Evolutionary conservation across 1,140 invertebrate genomes (phyloP), one percentile per base, ranked within the genome.

Genomic region (Bombus huntii): DNA sequence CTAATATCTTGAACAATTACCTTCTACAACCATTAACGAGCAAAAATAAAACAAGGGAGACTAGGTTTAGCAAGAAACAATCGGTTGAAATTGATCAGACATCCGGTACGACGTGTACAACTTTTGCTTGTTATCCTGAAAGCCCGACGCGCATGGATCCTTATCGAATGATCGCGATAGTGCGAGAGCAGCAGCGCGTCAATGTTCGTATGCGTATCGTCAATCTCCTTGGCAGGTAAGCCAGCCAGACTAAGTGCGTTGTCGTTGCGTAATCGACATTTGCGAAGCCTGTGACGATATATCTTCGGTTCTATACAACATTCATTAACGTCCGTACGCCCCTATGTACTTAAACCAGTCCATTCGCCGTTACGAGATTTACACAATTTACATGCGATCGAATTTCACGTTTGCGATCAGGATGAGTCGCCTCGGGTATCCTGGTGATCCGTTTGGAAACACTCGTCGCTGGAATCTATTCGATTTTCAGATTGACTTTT

Each of bases 281-380:
- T 18, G n/a, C 76, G 44, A 68, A 62, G 42, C 31, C 66, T 37
- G 65, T 53, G 31, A 44, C 76, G 76, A 87, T 83, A 77, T 77
- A 83, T 87, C 80, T 70, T 65, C 53, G 66, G 47, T 83, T 80
- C 77, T 65, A 71, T 75, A 53, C 57, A 89, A 81, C 88, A 87
- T 89, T 84, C 85, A 87, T 90, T 87, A 90, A 89, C 75, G 81
- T 82, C 77, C 70, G 62, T 77, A 65, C 44, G 42, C 34, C 76
- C 81, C 78, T 28, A 72, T 18, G 34, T 79, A 31, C 42, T 65
- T 39, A 74, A 31, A 68, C 9, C 22, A 4, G 37, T 70, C 31
- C 28, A 39, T 73, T 42, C 65, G n/a, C 31, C n/a, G 44, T 57
- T 44, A 31, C 31, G 42, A 34, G 74, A 31, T 47, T 47, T 1